phyloP scores from a whole-genome alignment of 2,797 vertebrate genomes.

The Arremon brunneinucha region DNA sequence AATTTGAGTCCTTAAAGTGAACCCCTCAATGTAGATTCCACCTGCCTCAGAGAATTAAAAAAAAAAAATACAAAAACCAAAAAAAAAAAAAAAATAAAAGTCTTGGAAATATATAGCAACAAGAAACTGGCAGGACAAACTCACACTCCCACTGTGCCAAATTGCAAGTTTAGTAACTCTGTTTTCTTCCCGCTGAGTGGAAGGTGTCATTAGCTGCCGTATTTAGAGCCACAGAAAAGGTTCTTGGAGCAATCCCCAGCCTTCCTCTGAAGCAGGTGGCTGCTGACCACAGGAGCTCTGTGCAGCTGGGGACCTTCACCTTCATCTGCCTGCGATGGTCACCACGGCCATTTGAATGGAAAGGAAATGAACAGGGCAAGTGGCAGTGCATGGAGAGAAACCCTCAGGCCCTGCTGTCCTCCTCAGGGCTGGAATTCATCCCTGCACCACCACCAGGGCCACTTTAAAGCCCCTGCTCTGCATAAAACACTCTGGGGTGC shows the following conservation, averaged over 20 bases:
- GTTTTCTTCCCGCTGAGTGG: constrained; percentile 56
- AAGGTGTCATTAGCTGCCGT: constrained; percentile 63
- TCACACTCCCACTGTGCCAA: constrained; percentile 61
- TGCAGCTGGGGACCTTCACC: constrained; percentile 58
- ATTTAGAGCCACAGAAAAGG: constrained; percentile 62
- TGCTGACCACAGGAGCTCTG: constrained; percentile 21
- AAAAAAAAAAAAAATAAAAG: neutral
- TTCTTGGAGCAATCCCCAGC: constrained; percentile 58
- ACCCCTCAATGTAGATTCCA: neutral
- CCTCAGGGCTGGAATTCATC: neutral
- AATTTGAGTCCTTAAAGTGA: constrained; percentile 32
- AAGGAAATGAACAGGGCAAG: neutral
- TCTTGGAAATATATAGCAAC: constrained; percentile 58
- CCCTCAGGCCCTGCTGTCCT: neutral
- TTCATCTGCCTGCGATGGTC: neutral
- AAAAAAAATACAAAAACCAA: neutral
- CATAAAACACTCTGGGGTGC: neutral
- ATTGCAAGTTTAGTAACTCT: constrained; percentile 65
- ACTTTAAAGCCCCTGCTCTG: neutral
- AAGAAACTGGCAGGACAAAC: constrained; percentile 63
- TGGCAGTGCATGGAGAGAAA: neutral
- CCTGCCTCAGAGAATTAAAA: neutral
- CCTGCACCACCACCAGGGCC: neutral
- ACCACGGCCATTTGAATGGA: neutral
- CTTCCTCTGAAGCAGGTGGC: constrained; percentile 30